Base-by-base conservation (phyloP, 2,113 vertebrate species). In the Scolopax mira region DNA sequence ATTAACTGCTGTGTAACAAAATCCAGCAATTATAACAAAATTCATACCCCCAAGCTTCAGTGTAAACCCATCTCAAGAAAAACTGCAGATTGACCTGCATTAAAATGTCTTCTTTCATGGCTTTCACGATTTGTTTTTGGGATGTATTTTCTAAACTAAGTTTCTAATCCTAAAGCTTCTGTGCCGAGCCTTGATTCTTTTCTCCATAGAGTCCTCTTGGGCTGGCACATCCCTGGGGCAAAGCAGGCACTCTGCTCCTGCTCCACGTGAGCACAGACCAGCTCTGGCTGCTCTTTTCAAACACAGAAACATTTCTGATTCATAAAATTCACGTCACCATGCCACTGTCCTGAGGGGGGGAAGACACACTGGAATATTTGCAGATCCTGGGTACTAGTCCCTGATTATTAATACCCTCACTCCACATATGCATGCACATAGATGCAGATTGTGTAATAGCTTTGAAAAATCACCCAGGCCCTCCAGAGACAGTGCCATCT, bases 221-320 rank as follows among this genome's bases (percentile, higher is more conserved):
- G 35, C 19, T 77, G 44, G 12, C 12, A 3, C 4, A 66, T 24
- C 37, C 7, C 42, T 13, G 17, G 28, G 23, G 19, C 0, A 0
- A 72, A 19, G 15, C 11, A 4, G 42, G 11, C 6, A 3, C n/a
- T 66, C 35, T 52, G 24, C 23, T 80, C 23, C 42, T 22, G 12
- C 14, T 33, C 62, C 54, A 4, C 4, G 9, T 13, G n/a, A 49
- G 18, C 58, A 41, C 41, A 69, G 28, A n/a, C 11, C 41, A 82
- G 35, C 54, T 79, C 48, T 48, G 31, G 23, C 39, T 33, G 58
- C 23, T 70, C 35, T 14, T 37, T 37, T 41, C 35, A n/a, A 88
- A 61, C 46, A 24, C 46, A 57, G 37, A 3, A 24, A 37, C 31
- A n/a, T 37, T 64, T 74, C 48, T 27, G 37, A 35, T 13, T 21